Conservation (phyloP, 2,113 vertebrate genomes). For the Hippolais icterina region DNA sequence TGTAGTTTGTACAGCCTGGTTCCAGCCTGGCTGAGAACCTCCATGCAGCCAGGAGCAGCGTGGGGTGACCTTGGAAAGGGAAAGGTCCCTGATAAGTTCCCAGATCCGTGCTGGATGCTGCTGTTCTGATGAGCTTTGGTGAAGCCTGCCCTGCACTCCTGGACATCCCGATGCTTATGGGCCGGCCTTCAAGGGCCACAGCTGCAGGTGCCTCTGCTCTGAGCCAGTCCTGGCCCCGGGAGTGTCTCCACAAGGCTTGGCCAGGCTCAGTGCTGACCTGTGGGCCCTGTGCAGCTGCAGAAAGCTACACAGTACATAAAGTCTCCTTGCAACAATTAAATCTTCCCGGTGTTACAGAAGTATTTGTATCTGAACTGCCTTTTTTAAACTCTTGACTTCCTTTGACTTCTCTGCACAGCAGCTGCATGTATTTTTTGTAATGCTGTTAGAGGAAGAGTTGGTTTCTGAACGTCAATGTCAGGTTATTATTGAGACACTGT, state of each 20-base stretch:
- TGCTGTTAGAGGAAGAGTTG: background rate
- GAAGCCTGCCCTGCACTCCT: background rate
- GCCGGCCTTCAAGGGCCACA: fast-evolving
- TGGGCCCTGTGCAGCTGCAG: background rate
- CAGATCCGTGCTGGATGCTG: fast-evolving
- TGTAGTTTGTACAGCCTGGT: fast-evolving
- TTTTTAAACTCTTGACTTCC: background rate
- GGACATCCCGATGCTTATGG: fast-evolving
- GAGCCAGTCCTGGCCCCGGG: background rate
- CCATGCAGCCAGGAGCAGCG: fast-evolving
- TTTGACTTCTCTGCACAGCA: background rate
- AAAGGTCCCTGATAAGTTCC: fast-evolving
- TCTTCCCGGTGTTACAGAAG: background rate
- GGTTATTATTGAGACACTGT: background rate
- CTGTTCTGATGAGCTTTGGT: fast-evolving
- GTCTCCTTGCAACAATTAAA: background rate
- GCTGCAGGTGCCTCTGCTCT: background rate
- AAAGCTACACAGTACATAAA: background rate
- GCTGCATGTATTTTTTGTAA: background rate
- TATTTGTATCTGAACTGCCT: background rate
- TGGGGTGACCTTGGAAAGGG: background rate
- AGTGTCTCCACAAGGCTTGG: background rate
- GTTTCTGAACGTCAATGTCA: background rate
- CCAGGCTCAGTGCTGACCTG: background rate
- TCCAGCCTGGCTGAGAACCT: background rate